Percentiles rank a stretch among this genome's conserved stretches.
Evolutionary conservation across 2,888 invertebrate species (phyloP).

Genomic region (Erannis defoliaria): DNA sequence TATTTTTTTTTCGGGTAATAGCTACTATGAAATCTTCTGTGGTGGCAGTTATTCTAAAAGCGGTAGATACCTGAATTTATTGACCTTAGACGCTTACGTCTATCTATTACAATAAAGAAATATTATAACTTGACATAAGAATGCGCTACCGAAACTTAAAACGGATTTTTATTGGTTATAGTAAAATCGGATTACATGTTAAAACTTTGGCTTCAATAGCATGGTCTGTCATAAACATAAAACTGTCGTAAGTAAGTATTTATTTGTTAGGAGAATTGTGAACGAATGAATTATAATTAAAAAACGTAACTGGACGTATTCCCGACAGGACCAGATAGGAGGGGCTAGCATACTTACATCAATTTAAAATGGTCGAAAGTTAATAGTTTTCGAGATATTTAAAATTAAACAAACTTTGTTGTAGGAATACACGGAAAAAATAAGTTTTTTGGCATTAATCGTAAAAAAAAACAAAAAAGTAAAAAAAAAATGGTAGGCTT

Average conservation of each 20-base stretch:
- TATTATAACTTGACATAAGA: slow-evolving; percentile 8
- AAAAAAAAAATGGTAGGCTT: too few species aligned
- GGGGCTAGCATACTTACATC: too few species aligned
- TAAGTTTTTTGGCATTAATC: too few species aligned
- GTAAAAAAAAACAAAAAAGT: too few species aligned
- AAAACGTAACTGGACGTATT: too few species aligned
- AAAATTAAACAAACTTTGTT: too few species aligned
- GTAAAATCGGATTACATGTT: not conserved
- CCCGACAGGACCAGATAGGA: too few species aligned
- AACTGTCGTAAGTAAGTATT: slow-evolving; percentile 1
- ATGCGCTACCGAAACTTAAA: slow-evolving; percentile 13
- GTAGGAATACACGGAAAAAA: too few species aligned
- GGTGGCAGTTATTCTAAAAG: not conserved
- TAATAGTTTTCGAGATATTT: too few species aligned
- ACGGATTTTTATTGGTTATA: slow-evolving; percentile 5
- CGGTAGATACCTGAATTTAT: slow-evolving; percentile 2
- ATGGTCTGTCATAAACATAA: slow-evolving; percentile 9
- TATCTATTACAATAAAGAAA: slow-evolving; percentile 3
- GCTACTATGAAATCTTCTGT: not conserved
- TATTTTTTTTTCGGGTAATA: not conserved
- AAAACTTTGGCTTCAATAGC: slow-evolving; percentile 4
- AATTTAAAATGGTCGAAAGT: too few species aligned
- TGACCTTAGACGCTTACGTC: not conserved
- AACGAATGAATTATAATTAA: too few species aligned
- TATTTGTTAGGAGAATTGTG: too few species aligned